These are phyloP conservation scores for Caenorhabditis afra DNA, from an alignment of 2,888 invertebrate species.

Conservation along the genomic window DNA sequence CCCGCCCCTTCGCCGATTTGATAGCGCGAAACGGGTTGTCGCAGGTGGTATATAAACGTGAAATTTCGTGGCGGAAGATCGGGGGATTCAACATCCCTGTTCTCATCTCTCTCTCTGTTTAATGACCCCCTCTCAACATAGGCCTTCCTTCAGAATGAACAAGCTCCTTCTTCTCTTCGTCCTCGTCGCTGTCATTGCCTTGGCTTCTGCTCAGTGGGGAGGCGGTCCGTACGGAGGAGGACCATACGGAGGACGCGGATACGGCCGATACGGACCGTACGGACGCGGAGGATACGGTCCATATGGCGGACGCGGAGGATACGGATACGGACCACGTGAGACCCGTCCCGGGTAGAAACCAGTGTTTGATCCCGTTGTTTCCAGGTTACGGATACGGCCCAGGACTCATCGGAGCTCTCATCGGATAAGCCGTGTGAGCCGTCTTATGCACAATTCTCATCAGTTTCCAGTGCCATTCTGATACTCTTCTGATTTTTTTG, in stretches of 20 bases:
- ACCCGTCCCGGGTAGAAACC: background rate
- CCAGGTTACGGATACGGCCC: constrained; percentile 48
- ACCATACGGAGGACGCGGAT: constrained; percentile 49
- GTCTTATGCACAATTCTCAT: background rate
- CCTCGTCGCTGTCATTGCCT: constrained; percentile 51
- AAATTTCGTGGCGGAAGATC: constrained; percentile 24
- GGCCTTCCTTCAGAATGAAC: constrained; percentile 36
- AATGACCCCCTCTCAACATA: background rate
- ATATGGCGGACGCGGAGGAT: constrained; percentile 10
- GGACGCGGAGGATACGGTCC: constrained; percentile 40
- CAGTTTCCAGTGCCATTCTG: constrained; percentile 30
- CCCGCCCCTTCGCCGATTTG: constrained; percentile 42
- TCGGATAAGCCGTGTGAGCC: constrained; percentile 14
- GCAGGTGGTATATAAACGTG: constrained; percentile 39
- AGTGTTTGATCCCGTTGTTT: background rate
- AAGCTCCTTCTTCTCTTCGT: constrained; percentile 44
- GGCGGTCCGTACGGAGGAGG: constrained; percentile 53
- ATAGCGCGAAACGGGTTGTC: constrained; percentile 46
- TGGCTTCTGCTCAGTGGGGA: constrained; percentile 56
- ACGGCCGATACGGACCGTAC: constrained; percentile 50
- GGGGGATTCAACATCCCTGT: constrained; percentile 23
- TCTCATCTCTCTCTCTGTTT: constrained; percentile 3
- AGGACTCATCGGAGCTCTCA: constrained; percentile 49
- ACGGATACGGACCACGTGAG: constrained; percentile 18
- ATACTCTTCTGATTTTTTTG: constrained; percentile 41